Evolutionary conservation across 2,797 vertebrate species (phyloP), one percentile per base, ranked within the genome.

Genomic region (Arnoldichthys spilopterus): DNA sequence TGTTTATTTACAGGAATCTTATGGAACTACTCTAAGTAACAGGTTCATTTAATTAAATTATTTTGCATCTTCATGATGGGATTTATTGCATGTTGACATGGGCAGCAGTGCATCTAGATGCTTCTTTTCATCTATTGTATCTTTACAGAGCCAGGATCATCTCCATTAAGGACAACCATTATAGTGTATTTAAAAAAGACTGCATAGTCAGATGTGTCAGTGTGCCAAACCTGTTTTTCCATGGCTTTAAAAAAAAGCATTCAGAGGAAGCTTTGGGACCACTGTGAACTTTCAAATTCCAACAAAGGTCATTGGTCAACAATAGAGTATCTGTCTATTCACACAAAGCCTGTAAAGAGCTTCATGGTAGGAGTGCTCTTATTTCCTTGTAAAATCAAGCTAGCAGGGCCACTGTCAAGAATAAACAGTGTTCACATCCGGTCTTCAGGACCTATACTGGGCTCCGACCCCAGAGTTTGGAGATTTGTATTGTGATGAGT

Each of bases 341-440:
- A 84, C 69, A 72, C 51, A 49, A 59, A 76, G 79, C 2, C 28
- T 3, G 9, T 22, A 30, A 76, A 76, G 61, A 63, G 77, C 64
- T 7, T 1, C 54, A 45, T 30, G 58, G 74, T 54, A 15, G 18
- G 20, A 15, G 47, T 66, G 53, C 74, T 62, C 20, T 58, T 49
- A 58, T 72, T 85, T 85, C 78, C 86, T 87, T 88, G 88, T 89
- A 87, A 90, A 91, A 91, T 80, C 86, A 63, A 86, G 54, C 81
- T 69, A 83, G 74, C 53, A 75, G 2, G 24, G 75, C 85, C 86
- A 80, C 87, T 86, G 88, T 87, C 86, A 77, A 2, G 81, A 89
- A 82, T 85, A 86, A 90, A 91, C 88, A 76, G 88, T 88, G 84
- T 87, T 86, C 87, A 87, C 87, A 92, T 89, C 87, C 79, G 84